Base-by-base conservation (phyloP, 2,888 invertebrate genomes). In the Diplolepis rosae region DNA sequence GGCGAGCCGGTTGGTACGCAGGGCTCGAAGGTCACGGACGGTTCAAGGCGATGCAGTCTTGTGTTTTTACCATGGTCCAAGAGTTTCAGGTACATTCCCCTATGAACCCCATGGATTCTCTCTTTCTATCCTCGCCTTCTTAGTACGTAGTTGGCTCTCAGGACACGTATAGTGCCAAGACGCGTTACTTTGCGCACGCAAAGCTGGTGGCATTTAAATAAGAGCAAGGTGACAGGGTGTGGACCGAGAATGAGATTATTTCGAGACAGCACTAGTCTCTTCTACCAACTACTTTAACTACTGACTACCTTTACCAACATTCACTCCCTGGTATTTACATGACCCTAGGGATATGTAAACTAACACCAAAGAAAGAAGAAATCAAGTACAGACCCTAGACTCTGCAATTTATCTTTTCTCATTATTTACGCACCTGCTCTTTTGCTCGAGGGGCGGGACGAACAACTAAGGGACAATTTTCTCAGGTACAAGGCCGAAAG, bases 221-320 rank as follows among this genome's bases (percentile, higher is more conserved):
- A 79, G 73, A 77, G 71, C 77, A 79, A 72, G 75, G 71, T 73
- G 77, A 77, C 73, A 54, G 73, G 56, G 68, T 73, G 74, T 66
- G 70, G 68, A 79, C 79, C 76, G 70, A 77, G 74, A 78, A 77
- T 76, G 69, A 74, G 78, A 79, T 79, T 81, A 80, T 79, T 80
- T 77, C 68, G 70, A 75, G 32, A 54, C 54, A 15, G 9, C 30
- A n/a, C n/a, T n/a, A 54, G 52, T 54, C 15, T n/a, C n/a, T 30
- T 54, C 52, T 54, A 45, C 24, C 28, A 27, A 24, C 51, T 15
- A 15, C 30, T 54, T 30, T 15, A 54, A 54, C 28, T 28, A 54
- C 52, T 45, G 45, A 18, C 45, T 45, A 18, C 45, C 15, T 45
- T 18, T 18, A 45, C 18, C 45, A 45, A 7, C 52, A 54, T 30